Conservation (phyloP, 1,140 invertebrate genomes). For the Lepidostoma basale region DNA sequence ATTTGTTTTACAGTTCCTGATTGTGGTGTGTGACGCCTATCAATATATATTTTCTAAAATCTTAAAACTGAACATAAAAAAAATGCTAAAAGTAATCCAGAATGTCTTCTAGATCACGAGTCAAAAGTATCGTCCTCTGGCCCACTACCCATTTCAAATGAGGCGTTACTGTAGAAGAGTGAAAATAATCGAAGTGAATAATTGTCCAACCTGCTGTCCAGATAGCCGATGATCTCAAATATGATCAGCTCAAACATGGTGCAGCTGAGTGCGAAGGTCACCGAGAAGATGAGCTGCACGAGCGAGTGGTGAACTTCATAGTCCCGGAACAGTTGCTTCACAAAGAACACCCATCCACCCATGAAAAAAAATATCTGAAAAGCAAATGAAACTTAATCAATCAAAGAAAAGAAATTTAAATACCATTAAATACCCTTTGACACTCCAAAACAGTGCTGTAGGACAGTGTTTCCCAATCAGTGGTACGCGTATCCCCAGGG, state of each 20-base stretch:
- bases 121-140: too few species aligned
- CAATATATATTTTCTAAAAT: too few species aligned
- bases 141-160: too few species aligned
- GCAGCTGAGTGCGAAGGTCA: conserved; percentile 96
- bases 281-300: conserved; percentile 95
- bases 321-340: conserved; percentile 96
- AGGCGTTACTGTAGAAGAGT: too few species aligned
- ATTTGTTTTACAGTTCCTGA: too few species aligned
- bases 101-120: too few species aligned
- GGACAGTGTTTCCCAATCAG: background rate
- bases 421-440: background rate
- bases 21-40: too few species aligned
- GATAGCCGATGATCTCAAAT: conserved; percentile 96
- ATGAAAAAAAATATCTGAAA: conserved; percentile 92
- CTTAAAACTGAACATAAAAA: too few species aligned
- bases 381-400: background rate
- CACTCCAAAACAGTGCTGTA: background rate
- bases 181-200: too few species aligned
- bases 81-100: too few species aligned
- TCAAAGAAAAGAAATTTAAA: background rate
- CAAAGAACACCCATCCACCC: conserved; percentile 98
- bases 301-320: conserved; percentile 96
- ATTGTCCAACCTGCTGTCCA: conserved; percentile 76
- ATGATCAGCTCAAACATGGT: conserved; percentile 99
- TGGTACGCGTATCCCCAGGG: background rate